phyloP scores from a whole-genome alignment of 2,797 vertebrate genomes.

The Morelia viridis region DNA sequence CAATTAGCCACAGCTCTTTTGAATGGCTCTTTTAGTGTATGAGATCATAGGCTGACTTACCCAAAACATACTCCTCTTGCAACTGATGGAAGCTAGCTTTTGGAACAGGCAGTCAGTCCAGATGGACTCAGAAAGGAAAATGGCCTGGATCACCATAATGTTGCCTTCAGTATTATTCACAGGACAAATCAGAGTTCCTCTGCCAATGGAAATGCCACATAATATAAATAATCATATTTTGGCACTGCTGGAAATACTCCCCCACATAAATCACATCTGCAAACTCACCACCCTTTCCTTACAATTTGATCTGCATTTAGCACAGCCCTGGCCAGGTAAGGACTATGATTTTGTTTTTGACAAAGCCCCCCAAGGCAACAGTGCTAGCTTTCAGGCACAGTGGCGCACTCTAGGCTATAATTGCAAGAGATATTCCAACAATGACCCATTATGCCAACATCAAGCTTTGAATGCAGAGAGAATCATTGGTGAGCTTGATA shows the following conservation, averaged over 20 bases:
- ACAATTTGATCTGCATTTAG: not conserved
- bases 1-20: not conserved
- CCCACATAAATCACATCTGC: not conserved
- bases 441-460: not conserved
- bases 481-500: not conserved
- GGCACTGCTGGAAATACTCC: not conserved
- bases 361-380: not conserved
- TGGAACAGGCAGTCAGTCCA: not conserved
- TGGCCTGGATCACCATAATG: not conserved
- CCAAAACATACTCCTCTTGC: not conserved
- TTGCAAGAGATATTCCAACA: not conserved
- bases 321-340: not conserved
- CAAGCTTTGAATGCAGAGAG: not conserved
- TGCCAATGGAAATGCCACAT: not conserved
- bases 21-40: not conserved
- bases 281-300: not conserved
- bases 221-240: conserved; percentile 7
- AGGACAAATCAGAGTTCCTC: not conserved
- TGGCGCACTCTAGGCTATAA: not conserved
- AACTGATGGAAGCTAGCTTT: not conserved
- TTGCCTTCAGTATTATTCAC: not conserved
- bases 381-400: not conserved
- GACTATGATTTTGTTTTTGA: not conserved
- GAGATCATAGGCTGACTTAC: not conserved
- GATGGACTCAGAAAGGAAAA: not conserved